Evolutionary conservation across 1,140 invertebrate genomes (phyloP), one percentile per base, ranked within the genome.

Genomic region (Heliconius eleuchia): DNA sequence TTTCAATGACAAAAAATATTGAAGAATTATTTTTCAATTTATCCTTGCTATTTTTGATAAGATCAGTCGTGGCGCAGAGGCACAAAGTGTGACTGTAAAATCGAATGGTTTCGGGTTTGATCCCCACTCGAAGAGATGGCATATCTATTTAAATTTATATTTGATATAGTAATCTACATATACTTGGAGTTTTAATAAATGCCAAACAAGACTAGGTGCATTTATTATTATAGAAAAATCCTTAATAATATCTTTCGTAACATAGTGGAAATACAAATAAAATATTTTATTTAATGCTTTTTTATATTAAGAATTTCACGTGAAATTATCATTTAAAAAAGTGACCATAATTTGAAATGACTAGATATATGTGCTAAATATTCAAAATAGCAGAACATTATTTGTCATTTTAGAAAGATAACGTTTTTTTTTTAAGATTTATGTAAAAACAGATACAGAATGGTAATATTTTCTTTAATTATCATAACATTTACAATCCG

Each of bases 311-410:
- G 9, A 57, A n/a, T 57, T 57, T 23, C 7, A 57, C 55, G 2
- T n/a, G 55, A 57, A 57, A 57, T 57, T 57, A 57, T 23, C 2
- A n/a, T 57, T 27, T 27, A 30, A 27, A 66, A 9, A 27, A 23
- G 9, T 23, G n/a, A 30, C 11, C 11, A 30, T 3, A 66, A 57
- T 0, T 57, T 57, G 55, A 57, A 57, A 57, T 57, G 13, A 66
- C 23, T 13, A 66, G n/a, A 66, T 66, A 27, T 66, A 66, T 66
- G n/a, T 66, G 60, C 60, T 66, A 27, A 66, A 66, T 66, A 73
- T 73, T 73, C 11, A 73, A 73, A 73, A 73, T 23, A 50, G 37
- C 72, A 46, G 19, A 50, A 73, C 13, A 37, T 46, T 73, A 23
- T 73, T 73, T 73, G 60, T 66, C 27, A 66, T 5, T 66, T 66